Percentiles rank a stretch among this genome's conserved stretches.
Evolutionary conservation across 1,140 invertebrate genomes (phyloP).

Genomic region (Rhyzopertha dominica): DNA sequence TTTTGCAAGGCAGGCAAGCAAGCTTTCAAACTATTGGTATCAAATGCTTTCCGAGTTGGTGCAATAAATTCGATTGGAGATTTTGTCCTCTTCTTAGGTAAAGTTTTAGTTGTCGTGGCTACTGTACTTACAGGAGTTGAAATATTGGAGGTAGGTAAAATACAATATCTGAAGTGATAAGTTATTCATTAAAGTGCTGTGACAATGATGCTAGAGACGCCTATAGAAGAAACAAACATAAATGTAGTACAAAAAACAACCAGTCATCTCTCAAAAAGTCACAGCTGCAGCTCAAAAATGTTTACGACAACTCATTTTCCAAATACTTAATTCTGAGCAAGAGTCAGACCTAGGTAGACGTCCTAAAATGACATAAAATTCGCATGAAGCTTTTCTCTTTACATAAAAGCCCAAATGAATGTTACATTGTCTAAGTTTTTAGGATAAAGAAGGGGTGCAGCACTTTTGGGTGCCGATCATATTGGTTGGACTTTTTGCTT

Average conservation of each 20-base stretch:
- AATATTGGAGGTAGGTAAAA: conserved; percentile 53
- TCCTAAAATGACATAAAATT: too few relatives aligned
- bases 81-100: conserved; percentile 71
- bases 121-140: conserved; percentile 59
- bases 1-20: conserved; percentile 63
- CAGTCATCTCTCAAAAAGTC: too few relatives aligned
- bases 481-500: conserved; percentile 62
- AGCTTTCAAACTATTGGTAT: conserved; percentile 56
- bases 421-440: too few relatives aligned
- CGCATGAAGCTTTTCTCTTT: too few relatives aligned
- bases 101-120: conserved; percentile 62
- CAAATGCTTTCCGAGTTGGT: conserved; percentile 63
- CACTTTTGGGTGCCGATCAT: conserved; percentile 64
- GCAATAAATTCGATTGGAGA: conserved; percentile 79
- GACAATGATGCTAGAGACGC: too few relatives aligned
- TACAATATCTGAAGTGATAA: conserved; percentile 1
- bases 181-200: conserved; percentile 1
- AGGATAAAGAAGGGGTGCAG: conserved; percentile 57
- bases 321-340: too few relatives aligned
- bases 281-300: too few relatives aligned
- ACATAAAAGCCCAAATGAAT: too few relatives aligned
- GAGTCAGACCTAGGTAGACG: too few relatives aligned
- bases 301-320: too few relatives aligned
- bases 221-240: too few relatives aligned
- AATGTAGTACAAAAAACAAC: too few relatives aligned